Base-by-base conservation (phyloP, 1,140 invertebrate genomes). In the Diuraphis noxia region DNA sequence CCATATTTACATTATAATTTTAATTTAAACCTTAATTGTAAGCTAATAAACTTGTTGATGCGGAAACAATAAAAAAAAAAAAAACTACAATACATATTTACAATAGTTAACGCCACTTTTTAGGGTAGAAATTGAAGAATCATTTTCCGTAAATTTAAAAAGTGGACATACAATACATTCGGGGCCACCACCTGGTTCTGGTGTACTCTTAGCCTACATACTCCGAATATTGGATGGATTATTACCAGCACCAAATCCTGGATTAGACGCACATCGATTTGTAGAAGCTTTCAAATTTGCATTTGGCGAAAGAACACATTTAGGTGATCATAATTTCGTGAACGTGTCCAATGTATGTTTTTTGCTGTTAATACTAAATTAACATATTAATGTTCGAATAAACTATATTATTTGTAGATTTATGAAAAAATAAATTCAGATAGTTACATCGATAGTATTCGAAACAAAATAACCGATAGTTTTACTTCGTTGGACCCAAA, bases 221-320 rank as follows among this genome's bases (percentile, higher is more conserved):
- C 93, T 99, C 85, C 97, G 97, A 93, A 95, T 99, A 52, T 94
- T 99, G 92, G 95, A 96, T 87, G 95, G 94, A 0, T 95, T 96
- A 92, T 93, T 96, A 10, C 92, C 93, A 38, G 94, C 95, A n/a
- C 94, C 94, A n/a, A 94, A 95, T 92, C 92, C 93, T 77, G 92
- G 93, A 23, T 92, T 93, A 19, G 95, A 95, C 92, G 96, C 95
- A 94, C 98, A 99, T 92, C 95, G 97, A 56, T 95, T 99, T 41
- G 94, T 97, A 5, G 98, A 99, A 94, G 96, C 97, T 3, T 98
- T 99, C 93, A 99, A 99, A 94, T 99, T 97, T 95, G 98, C 96
- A 25, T 99, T 98, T 94, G 98, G 97, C 0, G 96, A 95, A 93
- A 95, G 98, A 92, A 98, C 97, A 5, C 95, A 96, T 92, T 94